phyloP scores from a whole-genome alignment of 2,797 vertebrate species.

The Heteromormyrus szaboi region DNA sequence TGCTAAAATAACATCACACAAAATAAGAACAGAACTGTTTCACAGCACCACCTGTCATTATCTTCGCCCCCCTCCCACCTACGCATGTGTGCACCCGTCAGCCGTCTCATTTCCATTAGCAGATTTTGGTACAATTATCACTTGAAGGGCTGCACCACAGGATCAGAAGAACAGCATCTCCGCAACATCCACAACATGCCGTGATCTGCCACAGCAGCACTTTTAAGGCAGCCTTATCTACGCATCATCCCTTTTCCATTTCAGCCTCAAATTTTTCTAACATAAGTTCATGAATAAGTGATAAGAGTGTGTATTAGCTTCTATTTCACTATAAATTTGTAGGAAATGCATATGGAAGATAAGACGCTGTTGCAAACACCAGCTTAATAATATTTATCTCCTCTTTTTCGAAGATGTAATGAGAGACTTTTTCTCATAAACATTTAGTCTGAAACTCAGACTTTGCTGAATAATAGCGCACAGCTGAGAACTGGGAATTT shows the following conservation, averaged over 20 bases:
- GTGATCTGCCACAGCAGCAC: not conserved
- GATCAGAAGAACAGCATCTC: not conserved
- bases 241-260: conserved; percentile 38
- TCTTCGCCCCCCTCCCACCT: not conserved
- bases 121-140: conserved; percentile 8
- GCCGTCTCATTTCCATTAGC: not conserved
- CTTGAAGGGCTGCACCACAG: conserved; percentile 2
- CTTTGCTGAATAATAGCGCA: conserved; percentile 44
- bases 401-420: conserved; percentile 4
- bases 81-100: too few species aligned
- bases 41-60: not conserved
- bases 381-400: conserved; percentile 65
- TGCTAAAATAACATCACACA: not conserved
- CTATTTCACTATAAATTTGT: conserved; percentile 55
- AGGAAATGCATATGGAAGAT: conserved; percentile 67
- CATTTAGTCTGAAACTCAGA: conserved; percentile 52
- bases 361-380: conserved; percentile 58
- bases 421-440: conserved; percentile 29
- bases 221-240: conserved; percentile 29
- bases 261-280: conserved; percentile 47
- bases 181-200: not conserved
- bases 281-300: conserved; percentile 60
- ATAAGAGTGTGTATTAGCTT: conserved; percentile 50
- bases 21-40: not conserved
- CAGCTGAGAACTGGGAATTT: conserved; percentile 25